phyloP scores from a whole-genome alignment of 2,888 invertebrate genomes.

The Rutpela maculata region DNA sequence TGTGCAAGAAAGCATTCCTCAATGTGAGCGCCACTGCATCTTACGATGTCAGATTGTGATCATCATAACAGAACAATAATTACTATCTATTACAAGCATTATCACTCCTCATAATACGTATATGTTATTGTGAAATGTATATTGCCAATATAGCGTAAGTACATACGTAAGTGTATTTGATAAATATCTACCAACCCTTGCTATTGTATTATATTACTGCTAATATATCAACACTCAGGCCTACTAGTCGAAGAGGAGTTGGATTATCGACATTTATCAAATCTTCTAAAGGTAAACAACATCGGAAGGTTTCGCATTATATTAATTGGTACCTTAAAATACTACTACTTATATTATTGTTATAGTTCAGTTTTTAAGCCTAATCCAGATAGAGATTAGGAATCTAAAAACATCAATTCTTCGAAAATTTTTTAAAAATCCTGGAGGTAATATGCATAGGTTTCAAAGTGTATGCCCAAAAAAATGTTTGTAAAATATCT shows the following conservation, averaged over 20 bases:
- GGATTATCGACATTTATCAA: slow-evolving; percentile 17
- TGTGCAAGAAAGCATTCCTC: no score
- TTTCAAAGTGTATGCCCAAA: no score
- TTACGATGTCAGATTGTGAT: slow-evolving; percentile 1
- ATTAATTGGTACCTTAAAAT: no score
- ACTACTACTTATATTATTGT: no score
- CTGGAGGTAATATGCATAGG: no score
- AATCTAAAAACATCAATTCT: no score
- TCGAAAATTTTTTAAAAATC: no score
- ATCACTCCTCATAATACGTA: slow-evolving; percentile 13
- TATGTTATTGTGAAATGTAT: slow-evolving; percentile 37
- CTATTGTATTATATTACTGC: slow-evolving; percentile 22
- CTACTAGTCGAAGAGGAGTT: slow-evolving; percentile 3
- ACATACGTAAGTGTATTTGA: slow-evolving; percentile 32
- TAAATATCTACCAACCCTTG: slow-evolving; percentile 20
- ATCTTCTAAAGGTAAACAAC: background rate
- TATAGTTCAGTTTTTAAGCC: no score
- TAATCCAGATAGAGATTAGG: no score
- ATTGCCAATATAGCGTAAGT: slow-evolving; percentile 29
- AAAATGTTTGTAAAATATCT: no score
- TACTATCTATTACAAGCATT: slow-evolving; percentile 20
- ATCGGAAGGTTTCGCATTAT: no score
- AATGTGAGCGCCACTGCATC: background rate
- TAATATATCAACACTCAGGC: background rate
- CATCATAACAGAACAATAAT: slow-evolving; percentile 12